Percentiles rank a stretch among this genome's conserved stretches.
Evolutionary conservation across 2,113 vertebrate species (phyloP).

Genomic region (Phyllostomus discolor): DNA sequence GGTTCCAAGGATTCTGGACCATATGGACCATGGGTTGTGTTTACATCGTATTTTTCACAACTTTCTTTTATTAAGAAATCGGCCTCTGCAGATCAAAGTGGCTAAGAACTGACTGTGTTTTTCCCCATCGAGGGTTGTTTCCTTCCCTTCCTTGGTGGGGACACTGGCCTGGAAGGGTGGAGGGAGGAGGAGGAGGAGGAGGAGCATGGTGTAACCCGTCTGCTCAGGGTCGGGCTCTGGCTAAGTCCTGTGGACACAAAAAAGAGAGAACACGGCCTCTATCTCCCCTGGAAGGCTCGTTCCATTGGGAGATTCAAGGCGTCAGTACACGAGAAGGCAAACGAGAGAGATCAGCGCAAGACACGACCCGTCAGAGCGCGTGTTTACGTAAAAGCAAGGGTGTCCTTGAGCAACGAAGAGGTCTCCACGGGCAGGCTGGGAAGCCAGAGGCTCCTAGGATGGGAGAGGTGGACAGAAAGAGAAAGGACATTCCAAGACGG

Average conservation of each 20-base stretch:
- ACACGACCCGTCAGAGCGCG: fast-evolving
- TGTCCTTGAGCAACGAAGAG: background rate
- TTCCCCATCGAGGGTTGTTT: background rate
- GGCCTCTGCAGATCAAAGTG: background rate
- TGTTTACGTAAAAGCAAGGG: background rate
- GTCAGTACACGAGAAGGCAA: too few relatives aligned
- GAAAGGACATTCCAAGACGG: background rate
- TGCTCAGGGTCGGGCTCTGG: background rate
- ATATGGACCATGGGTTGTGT: conserved; percentile 44
- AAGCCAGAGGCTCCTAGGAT: background rate
- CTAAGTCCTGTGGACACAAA: background rate
- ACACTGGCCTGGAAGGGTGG: background rate
- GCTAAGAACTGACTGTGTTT: background rate
- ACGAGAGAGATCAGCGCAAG: background rate
- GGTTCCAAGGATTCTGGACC: conserved; percentile 14
- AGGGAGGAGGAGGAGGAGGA: too few relatives aligned
- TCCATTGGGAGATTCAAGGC: background rate
- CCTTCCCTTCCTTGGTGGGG: background rate
- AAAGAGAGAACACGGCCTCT: background rate
- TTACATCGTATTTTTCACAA: conserved; percentile 44
- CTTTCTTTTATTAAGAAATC: conserved; percentile 30
- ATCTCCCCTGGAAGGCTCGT: background rate
- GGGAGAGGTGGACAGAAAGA: background rate
- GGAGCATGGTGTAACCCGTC: fast-evolving
- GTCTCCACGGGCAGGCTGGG: background rate